Conservation (phyloP, 2,113 vertebrate genomes). For the Podocnemis expansa region DNA sequence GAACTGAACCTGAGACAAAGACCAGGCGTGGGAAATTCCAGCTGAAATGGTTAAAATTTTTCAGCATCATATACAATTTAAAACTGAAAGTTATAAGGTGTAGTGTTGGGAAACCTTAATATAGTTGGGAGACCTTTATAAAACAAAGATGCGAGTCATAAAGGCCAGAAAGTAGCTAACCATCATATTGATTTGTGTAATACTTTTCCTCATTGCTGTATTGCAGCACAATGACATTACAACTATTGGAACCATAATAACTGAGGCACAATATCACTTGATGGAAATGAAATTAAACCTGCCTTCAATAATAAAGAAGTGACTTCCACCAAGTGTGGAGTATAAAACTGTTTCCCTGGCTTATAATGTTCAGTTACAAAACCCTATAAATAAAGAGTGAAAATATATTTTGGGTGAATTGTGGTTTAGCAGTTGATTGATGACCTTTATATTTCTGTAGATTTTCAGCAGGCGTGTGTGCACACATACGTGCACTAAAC, state of each 20-base stretch:
- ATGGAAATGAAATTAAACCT: slow-evolving; percentile 80
- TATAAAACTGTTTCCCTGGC: slow-evolving; percentile 67
- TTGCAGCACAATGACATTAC: slow-evolving; percentile 77
- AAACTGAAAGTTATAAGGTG: background rate
- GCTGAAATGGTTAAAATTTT: background rate
- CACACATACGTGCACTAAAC: background rate
- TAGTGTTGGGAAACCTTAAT: background rate
- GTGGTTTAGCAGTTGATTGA: slow-evolving; percentile 63
- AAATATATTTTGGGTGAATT: background rate
- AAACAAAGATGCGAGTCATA: slow-evolving; percentile 19
- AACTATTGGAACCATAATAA: slow-evolving; percentile 77
- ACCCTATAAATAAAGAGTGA: slow-evolving; percentile 66
- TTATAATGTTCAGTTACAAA: slow-evolving; percentile 60
- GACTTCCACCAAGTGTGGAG: slow-evolving; percentile 60
- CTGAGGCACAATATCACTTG: slow-evolving; percentile 62
- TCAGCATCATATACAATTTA: background rate
- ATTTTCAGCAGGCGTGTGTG: background rate
- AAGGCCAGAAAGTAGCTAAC: slow-evolving; percentile 36
- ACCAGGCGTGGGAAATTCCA: background rate
- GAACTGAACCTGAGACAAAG: background rate
- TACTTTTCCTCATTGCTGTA: slow-evolving; percentile 59
- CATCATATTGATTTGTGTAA: slow-evolving; percentile 69
- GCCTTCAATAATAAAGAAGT: slow-evolving; percentile 78
- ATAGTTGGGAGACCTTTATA: background rate
- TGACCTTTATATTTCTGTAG: background rate